Evolutionary conservation across 2,797 vertebrate species (phyloP), one percentile per base, ranked within the genome.

Genomic region (Anabacerthia variegaticeps): DNA sequence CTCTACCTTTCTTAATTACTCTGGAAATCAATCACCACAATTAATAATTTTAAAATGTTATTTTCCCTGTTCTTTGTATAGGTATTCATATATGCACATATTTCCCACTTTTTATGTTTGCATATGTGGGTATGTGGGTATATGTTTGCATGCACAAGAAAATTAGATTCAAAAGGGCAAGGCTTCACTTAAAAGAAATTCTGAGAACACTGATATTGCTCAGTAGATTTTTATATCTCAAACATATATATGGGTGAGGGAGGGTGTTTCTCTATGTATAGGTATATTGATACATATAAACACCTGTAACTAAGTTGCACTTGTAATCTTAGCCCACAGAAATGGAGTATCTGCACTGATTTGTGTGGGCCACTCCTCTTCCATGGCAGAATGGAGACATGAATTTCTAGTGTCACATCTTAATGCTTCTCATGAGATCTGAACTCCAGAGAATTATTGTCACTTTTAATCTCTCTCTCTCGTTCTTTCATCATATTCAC

Each of bases 221-320:
- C 19, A 27, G 28, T 61, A 48, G 15, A 14, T 67, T 77, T 85
- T 88, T 36, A 10, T 43, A 14, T 28, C 49, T 66, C 21, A 54
- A 85, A 17, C 13, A 36, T 24, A 34, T 5, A 22, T 2, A 2
- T 37, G 48, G 6, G 7, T 75, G 62, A 54, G 61, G 36, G 19
- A 2, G 2, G 23, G 0, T 58, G 6, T 79, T 32, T 63, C 15
- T 55, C 11, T 52, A 1, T 65, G 28, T 16, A 7, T 12, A 22
- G n/a, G 8, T 51, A 2, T 46, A 27, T 62, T 48, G 55, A 26
- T 14, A 23, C 54, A 36, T 0, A 1, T 17, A 30, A 61, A 39
- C 3, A 44, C 8, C 14, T 61, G 27, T 22, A 62, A 62, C n/a
- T 46, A 58, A 61, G 3, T 71, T 80, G 52, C 12, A 48, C 36